phyloP scores from a whole-genome alignment of 2,797 vertebrate genomes.

The Podarcis siculus region DNA sequence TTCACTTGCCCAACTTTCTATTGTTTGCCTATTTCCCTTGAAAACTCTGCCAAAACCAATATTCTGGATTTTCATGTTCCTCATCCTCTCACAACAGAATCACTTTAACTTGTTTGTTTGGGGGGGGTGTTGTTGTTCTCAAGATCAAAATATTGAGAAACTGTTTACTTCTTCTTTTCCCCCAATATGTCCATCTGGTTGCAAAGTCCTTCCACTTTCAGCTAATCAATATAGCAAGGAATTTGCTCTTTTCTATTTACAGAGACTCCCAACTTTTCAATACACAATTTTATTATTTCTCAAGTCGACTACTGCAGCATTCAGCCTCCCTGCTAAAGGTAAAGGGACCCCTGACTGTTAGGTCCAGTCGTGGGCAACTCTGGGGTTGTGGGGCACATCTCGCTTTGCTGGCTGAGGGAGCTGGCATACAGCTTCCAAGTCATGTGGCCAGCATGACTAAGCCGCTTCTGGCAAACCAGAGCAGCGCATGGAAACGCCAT shows the following conservation, averaged over 20 bases:
- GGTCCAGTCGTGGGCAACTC: no score
- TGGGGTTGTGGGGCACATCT: no score
- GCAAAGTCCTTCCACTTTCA: background rate
- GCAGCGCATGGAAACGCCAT: no score
- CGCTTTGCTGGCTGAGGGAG: no score
- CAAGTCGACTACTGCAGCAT: background rate
- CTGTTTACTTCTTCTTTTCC: background rate
- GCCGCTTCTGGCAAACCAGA: no score
- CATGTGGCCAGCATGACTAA: no score
- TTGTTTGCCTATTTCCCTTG: background rate
- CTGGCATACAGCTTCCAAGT: no score
- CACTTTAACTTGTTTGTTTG: background rate
- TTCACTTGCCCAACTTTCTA: background rate
- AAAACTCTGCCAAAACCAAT: background rate
- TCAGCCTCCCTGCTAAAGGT: no score
- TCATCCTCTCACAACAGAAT: no score
- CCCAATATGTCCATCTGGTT: background rate
- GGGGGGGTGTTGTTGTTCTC: background rate
- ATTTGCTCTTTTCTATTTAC: background rate
- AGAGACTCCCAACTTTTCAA: background rate
- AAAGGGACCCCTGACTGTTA: no score
- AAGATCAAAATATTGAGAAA: background rate
- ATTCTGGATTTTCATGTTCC: background rate
- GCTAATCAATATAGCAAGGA: background rate
- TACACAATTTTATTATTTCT: background rate